Evolutionary conservation across 2,888 invertebrate genomes (phyloP), one percentile per base, ranked within the genome.

Genomic region (Hartigia nigra): DNA sequence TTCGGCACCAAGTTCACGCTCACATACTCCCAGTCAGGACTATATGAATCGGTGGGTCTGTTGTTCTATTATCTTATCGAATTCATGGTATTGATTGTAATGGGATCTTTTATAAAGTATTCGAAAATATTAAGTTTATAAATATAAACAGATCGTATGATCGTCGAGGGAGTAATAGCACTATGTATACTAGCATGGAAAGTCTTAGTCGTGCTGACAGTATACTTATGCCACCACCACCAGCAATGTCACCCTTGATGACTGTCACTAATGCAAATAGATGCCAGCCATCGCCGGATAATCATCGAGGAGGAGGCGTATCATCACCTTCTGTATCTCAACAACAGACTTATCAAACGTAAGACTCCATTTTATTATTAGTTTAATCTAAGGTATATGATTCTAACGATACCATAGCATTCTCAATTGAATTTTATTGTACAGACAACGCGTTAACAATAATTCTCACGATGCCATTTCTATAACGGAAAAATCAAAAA

Each of bases 1-100:
- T 86, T 91, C 91, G 69, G 91, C 90, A 74, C 88, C 91, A 78
- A 91, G 90, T 87, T 91, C 91, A n/a, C 86, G 91, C 86, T 91
- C 91, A 76, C 91, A 91, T 79, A 91, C 91, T 36, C 91, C 91
- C 31, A 91, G 89, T 81, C 91, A 90, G 79, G 91, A 91, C 70
- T 89, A 89, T 74, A 86, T 83, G 39, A 90, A 86, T 82, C 87
- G 90, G 90, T 91, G 86, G 39, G 75, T 36, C 9, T 35, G 70
- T 70, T 70, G 12, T 76, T 76, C 31, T 74, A 31, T 12, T 32
- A 74, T 70, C 12, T 39, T 12, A 55, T 55, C 55, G 55, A 23
- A 55, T 55, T 55, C 55, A 9, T 23, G 55, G 9, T 23, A 55
- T 55, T 55, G 23, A 55, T 23, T 9, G 23, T 55, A 55, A 55